Evolutionary conservation across 2,113 vertebrate species (phyloP), one percentile per base, ranked within the genome.

Genomic region (Formicarius rufipectus): DNA sequence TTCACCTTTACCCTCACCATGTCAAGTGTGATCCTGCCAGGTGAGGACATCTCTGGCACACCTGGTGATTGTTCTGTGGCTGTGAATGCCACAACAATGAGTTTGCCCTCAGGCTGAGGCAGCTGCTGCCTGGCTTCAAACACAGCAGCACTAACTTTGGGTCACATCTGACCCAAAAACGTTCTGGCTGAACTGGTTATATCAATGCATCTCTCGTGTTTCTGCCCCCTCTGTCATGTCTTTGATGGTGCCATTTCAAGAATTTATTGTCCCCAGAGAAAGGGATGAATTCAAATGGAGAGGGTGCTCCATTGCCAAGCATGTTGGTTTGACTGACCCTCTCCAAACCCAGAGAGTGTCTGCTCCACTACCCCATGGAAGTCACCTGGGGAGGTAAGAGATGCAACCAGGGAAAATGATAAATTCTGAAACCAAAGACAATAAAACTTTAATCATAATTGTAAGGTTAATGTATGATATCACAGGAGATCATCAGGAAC

Each of bases 371-470:
- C 18, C 45, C 60, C 9, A 3, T 10, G 14, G 27, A 76, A 60
- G 44, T 44, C 5, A 2, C 50, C 7, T 9, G 55, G 31, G 28
- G 19, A 84, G n/a, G 45, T 63, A 56, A 53, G 50, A 52, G 22
- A 37, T 6, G 3, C 47, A 89, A 6, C 4, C 39, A 81, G 33
- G 35, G 59, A 86, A 69, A 45, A 77, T 58, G 20, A 14, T 6
- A 74, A 67, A 7, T 64, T 87, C 80, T 56, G 72, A 89, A 75
- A 47, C 64, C 84, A 94, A 86, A 56, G 52, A 84, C 95, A 97
- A 93, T 55, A 86, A 77, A 84, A 22, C 5, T 91, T 81, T 90
- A 75, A 88, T 88, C 42, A 62, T 89, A 89, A 90, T 90, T 71
- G 71, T 39, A 75, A 81, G 49, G 47, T 93, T 89, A 77, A 76